Base-by-base conservation (phyloP, 2,113 vertebrate genomes). In the Calidris pugnax region DNA sequence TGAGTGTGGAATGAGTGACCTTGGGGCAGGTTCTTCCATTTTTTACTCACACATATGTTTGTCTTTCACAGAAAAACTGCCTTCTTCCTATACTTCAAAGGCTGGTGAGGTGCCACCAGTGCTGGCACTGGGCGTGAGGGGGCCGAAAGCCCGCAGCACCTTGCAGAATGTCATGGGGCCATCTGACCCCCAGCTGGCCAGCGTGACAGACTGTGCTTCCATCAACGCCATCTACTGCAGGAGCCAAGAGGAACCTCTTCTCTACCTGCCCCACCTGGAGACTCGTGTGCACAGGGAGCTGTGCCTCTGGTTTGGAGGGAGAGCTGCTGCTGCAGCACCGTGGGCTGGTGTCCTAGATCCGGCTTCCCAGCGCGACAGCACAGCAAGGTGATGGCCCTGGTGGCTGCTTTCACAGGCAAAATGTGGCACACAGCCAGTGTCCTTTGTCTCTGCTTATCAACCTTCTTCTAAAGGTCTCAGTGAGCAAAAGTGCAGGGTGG, bases 271-370 rank as follows among this genome's bases (percentile, higher is more conserved):
- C 56, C 66, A 8, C 35, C 63, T 81, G 71, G 86, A 87, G 48
- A 60, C 72, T 72, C 27, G 6, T 4, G 68, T 97, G 48, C 94
- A 97, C 73, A 93, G 95, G 77, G 97, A 98, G 80, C 97, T 98
- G 63, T 98, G 98, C 71, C 85, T 98, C 26, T 98, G 98, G 98
- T 98, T 98, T 12, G 97, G 98, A 87, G 98, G 97, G 35, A 98
- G 98, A 80, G 80, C 95, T 81, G 62, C 92, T 41, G 68, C 15
- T 30, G 83, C 72, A 20, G 69, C 43, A 4, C 32, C 51, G 15
- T 50, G 5, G 12, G 33, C 84, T 48, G 59, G 48, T 55, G 27
- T 78, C 68, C 89, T 84, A 48, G 41, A 71, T 37, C 64, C 14
- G 0, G n/a, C 47, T 27, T 22, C 71, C 32, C 41, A 3, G 3